Evolutionary conservation across 2,888 invertebrate genomes (phyloP).

Genomic region (Athetis lepigone): DNA sequence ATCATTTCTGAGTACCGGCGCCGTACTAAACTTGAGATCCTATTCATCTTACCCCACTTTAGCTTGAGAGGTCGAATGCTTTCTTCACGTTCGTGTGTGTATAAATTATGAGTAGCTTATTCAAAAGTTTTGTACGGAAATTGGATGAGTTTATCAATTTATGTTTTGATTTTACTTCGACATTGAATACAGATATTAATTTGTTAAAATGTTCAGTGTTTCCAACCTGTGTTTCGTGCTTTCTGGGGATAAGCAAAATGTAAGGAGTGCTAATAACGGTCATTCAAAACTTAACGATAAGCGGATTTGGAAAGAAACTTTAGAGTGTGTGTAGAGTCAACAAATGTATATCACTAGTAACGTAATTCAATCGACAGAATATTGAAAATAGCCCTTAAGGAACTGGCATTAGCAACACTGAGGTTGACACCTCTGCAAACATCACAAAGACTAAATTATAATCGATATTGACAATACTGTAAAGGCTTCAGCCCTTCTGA

Average conservation of each 20-base stretch:
- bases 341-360: no score
- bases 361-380: no score
- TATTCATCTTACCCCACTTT: constrained; percentile 55
- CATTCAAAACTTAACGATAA: no score
- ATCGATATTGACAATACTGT: constrained; percentile 33
- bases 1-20: constrained; percentile 56
- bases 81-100: constrained; percentile 39
- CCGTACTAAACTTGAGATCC: constrained; percentile 52
- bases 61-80: constrained; percentile 44
- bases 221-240: no score
- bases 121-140: constrained; percentile 25
- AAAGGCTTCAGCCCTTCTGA: constrained; percentile 23
- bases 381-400: no score
- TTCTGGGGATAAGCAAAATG: no score
- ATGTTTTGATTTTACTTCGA: no score
- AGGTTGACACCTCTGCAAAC: neutral
- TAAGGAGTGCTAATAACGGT: no score
- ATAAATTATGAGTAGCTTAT: constrained; percentile 38
- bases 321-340: no score
- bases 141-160: constrained; percentile 2
- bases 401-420: neutral
- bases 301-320: no score
- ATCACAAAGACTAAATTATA: constrained; percentile 39
- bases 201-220: no score
- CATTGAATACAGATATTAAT: no score